Conservation (phyloP, 2,888 invertebrate genomes). For the Xestia sexstrigata region DNA sequence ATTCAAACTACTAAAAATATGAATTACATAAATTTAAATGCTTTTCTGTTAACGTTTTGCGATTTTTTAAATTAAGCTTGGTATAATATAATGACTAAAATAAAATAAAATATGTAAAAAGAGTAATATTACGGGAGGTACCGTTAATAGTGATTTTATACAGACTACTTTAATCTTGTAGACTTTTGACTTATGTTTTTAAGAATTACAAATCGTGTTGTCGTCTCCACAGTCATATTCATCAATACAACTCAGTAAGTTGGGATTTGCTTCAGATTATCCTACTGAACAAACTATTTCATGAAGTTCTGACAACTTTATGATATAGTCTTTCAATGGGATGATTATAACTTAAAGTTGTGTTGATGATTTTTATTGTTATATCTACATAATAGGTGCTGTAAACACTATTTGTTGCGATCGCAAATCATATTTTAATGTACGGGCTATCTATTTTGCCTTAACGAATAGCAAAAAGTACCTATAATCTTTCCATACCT, state of each 20-base stretch:
- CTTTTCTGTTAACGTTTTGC: conserved; percentile 12
- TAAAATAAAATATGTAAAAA: conserved; percentile 4
- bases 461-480: neutral
- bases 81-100: neutral
- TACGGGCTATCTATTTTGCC: neutral
- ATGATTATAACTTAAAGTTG: neutral
- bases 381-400: neutral
- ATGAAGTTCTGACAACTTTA: neutral
- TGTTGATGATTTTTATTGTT: neutral
- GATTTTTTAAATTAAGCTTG: conserved; percentile 8
- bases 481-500: neutral
- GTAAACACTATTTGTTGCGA: neutral
- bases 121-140: conserved; percentile 5
- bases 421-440: neutral
- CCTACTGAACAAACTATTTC: too few relatives aligned
- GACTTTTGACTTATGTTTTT: neutral
- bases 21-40: neutral
- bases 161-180: neutral
- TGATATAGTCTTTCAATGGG: neutral
- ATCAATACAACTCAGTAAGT: neutral
- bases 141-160: neutral
- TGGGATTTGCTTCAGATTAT: neutral
- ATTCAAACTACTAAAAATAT: conserved; percentile 3
- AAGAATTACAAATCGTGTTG: neutral
- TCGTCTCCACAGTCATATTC: neutral